Evolutionary conservation across 2,888 invertebrate genomes (phyloP).

Genomic region (Plusia festucae): DNA sequence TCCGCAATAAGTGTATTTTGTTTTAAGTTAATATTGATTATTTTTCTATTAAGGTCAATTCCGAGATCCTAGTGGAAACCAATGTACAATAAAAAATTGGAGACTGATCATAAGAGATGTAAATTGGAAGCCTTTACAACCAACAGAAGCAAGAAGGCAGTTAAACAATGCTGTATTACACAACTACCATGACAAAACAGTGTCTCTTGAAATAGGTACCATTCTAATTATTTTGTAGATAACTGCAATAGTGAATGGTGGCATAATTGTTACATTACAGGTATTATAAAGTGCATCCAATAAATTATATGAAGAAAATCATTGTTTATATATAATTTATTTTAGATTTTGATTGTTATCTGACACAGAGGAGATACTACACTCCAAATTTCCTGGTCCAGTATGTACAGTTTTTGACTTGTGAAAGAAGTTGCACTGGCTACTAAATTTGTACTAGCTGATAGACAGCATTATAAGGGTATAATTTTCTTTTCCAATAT

Average conservation of each 20-base stretch:
- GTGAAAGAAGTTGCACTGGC: too few species aligned
- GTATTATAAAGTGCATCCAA: too few species aligned
- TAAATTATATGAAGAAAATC: too few species aligned
- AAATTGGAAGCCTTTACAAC: constrained; percentile 94
- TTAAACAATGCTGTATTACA: constrained; percentile 94
- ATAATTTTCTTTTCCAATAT: too few species aligned
- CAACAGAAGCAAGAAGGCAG: constrained; percentile 94
- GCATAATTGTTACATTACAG: too few species aligned
- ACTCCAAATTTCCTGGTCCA: too few species aligned
- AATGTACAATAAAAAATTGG: constrained; percentile 93
- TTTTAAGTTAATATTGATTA: neutral
- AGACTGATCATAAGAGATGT: constrained; percentile 95
- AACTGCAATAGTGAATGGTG: too few species aligned
- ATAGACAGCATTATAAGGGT: neutral
- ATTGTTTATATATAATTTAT: too few species aligned
- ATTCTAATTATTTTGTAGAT: neutral
- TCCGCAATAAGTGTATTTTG: too few species aligned
- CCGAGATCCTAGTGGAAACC: constrained; percentile 94
- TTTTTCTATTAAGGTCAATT: constrained; percentile 91
- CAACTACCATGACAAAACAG: constrained; percentile 87
- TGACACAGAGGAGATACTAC: too few species aligned
- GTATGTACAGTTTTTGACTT: too few species aligned
- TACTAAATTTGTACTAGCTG: neutral
- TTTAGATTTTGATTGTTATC: too few species aligned
- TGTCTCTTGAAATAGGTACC: constrained; percentile 88